Base-by-base conservation (phyloP, 2,888 invertebrate genomes). In the Platycheirus albimanus region DNA sequence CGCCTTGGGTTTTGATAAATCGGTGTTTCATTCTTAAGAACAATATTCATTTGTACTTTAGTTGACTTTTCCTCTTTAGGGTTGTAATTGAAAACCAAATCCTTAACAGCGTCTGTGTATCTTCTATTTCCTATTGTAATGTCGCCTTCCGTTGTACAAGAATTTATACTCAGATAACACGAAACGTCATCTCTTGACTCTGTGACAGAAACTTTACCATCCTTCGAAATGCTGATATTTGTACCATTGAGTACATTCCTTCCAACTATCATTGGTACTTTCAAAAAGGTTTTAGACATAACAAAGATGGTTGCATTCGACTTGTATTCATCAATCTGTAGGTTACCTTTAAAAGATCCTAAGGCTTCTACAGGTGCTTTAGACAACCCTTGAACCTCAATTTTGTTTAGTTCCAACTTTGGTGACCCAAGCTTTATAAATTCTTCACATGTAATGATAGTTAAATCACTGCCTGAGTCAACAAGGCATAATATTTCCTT, bases 1-100 rank as follows among this genome's bases (percentile, higher is more conserved):
- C 45, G 2, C 17, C 17, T 45, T 8, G 24, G n/a, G 15, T 43
- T 43, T 13, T 43, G 15, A 8, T 10, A 19, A 7, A 52, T 13
- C n/a, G 7, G 1, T 24, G n/a, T 54, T 17, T 33, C 3, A 24
- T 24, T 24, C 6, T 24, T 24, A 24, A 24, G 33, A 24, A 24
- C 24, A 41, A 41, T 41, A 6, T 13, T 41, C n/a, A 41, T 41
- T 41, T 13, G 41, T 41, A 41, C 41, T 13, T 13, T 41, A 13
- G 41, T 41, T 13, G 41, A 41, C 13, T 41, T 41, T 13, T 41
- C 41, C 3, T 8, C n/a, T 41, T 13, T 41, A 15, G 1, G 13
- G 15, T 41, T 41, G 41, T 15, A 41, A 13, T 41, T 41, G 13
- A 13, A n/a, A n/a, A 41, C 41, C 41, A 41, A 41, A 41, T 41